Evolutionary conservation across 1,140 invertebrate genomes (phyloP), one percentile per base, ranked within the genome.

Genomic region (Amphibalanus amphitrite): DNA sequence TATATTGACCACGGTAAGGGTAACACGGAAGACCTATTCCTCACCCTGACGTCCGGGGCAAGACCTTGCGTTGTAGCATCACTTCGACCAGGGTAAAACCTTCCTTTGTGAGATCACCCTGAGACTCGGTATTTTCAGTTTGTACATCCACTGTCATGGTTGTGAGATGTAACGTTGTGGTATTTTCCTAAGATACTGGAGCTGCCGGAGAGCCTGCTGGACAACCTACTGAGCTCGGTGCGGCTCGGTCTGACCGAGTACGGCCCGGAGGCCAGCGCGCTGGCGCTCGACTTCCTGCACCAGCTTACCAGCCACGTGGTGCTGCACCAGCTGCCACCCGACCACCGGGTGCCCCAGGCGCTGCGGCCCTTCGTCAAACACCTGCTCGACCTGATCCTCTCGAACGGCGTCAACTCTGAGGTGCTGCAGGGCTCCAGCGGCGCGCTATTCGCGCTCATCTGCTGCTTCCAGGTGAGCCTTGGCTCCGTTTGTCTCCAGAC

Each of bases 401-500:
- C 86, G 28, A 83, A 87, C 73, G 85, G 86, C 78, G 85, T 91
- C 72, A 86, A 87, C 77, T 84, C 84, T 30, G 86, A 89, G 74
- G 77, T 87, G 13, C 79, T 88, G 38, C 81, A 84, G 23, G 80
- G 82, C 28, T 84, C 85, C n/a, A 85, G 86, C 73, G 81, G 81
- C 28, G 83, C 86, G n/a, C 78, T 90, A 29, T 90, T 86, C 78
- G 81, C 84, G 73, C 80, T 91, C 1, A 88, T 90, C 72, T 88
- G 85, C 77, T 88, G 87, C 78, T 89, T 87, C 79, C 84, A 83
- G 79, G 84, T 85, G 76, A 75, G 77, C n/a, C n/a, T n/a, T n/a
- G n/a, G n/a, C n/a, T n/a, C n/a, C n/a, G n/a, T n/a, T n/a, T n/a
- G n/a, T n/a, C n/a, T n/a, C n/a, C n/a, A n/a, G n/a, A n/a, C n/a